A percentile compares a stretch with the other conserved stretches of the same genome.
Conservation (phyloP, 1,140 invertebrate species). For the Penaeus indicus region DNA sequence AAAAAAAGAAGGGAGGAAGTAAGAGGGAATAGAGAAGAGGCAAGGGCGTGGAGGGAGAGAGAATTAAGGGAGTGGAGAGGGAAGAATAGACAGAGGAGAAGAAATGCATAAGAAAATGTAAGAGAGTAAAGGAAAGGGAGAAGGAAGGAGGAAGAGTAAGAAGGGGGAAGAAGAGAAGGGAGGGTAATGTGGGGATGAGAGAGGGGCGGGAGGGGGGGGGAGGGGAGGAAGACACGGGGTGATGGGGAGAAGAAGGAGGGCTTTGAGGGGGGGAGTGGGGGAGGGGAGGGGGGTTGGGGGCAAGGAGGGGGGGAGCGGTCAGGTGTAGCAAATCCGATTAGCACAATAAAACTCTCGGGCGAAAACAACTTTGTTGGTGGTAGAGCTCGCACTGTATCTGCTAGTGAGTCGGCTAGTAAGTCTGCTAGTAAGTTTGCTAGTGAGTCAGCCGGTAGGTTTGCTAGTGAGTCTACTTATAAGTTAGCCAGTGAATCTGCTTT, state of each 20-base stretch:
- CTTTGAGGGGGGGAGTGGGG: not conserved
- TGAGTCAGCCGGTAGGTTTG: too few relatives aligned
- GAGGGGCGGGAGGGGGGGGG: not conserved
- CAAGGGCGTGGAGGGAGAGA: too few relatives aligned
- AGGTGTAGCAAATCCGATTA: slow-evolving; percentile 36
- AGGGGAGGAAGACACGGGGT: not conserved
- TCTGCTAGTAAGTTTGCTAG: too few relatives aligned
- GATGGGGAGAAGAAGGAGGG: not conserved
- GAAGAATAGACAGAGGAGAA: too few relatives aligned
- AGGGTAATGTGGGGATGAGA: not conserved
- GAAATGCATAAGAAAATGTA: too few relatives aligned
- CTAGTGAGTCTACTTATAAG: too few relatives aligned
- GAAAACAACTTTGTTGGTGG: slow-evolving; percentile 29
- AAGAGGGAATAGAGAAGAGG: not conserved
- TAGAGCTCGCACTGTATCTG: not conserved
- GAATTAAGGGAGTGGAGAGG: too few relatives aligned
- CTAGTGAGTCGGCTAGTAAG: too few relatives aligned
- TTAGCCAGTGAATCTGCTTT: too few relatives aligned
- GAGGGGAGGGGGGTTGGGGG: not conserved
- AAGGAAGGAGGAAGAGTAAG: too few relatives aligned
- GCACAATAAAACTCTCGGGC: slow-evolving; percentile 32
- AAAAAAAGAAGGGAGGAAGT: not conserved
- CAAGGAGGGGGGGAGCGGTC: not conserved
- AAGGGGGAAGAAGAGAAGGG: not conserved
- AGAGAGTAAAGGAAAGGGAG: too few relatives aligned